Evolutionary conservation across 2,113 vertebrate genomes (phyloP).

Genomic region (Lynx canadensis): DNA sequence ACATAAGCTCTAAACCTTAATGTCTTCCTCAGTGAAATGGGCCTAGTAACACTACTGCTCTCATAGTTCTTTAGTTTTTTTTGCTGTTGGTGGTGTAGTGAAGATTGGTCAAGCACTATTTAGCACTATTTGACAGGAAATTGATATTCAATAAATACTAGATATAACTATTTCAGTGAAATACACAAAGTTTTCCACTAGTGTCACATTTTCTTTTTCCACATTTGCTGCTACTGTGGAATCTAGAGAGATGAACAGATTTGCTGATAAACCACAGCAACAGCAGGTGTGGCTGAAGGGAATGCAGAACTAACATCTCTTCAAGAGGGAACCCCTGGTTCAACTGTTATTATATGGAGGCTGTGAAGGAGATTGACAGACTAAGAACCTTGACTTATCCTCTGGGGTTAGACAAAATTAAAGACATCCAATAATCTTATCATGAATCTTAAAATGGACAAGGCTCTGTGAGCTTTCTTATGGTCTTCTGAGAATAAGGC

Average conservation of each 20-base stretch:
- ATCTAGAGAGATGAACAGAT: not conserved
- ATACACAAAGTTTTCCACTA: conserved; percentile 6
- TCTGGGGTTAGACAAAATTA: not conserved
- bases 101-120: not conserved
- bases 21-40: not conserved
- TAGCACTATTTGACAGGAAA: not conserved
- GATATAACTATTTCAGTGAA: not conserved
- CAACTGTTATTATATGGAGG: not conserved
- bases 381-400: conserved; percentile 5
- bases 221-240: not conserved
- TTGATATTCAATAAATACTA: not conserved
- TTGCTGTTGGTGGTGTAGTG: not conserved
- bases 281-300: conserved; percentile 14
- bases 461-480: not conserved
- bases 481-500: not conserved
- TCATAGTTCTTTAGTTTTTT: not conserved
- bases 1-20: not conserved
- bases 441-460: not conserved
- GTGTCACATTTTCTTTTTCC: conserved; percentile 58
- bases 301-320: conserved; percentile 40
- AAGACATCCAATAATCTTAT: not conserved
- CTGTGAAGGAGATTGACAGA: not conserved
- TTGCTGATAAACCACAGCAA: not conserved
- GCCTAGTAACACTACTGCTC: not conserved
- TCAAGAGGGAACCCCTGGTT: not conserved